Conservation (phyloP, 2,797 vertebrate genomes). For the Cygnus olor region DNA sequence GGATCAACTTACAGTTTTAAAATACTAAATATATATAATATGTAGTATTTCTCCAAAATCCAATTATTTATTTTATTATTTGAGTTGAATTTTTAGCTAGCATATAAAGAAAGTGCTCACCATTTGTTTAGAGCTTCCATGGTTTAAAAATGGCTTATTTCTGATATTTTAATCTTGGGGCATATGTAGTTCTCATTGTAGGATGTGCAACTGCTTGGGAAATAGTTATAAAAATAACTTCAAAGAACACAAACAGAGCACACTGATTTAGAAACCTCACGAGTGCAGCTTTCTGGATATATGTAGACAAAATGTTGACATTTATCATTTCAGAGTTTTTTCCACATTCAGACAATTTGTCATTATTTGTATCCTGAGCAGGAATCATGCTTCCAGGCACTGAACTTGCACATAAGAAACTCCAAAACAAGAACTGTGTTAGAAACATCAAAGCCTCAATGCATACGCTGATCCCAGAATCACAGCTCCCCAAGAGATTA, state of each 20-base stretch:
- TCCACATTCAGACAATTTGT: neutral
- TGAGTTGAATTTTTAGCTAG: neutral
- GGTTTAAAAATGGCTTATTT: constrained; percentile 56
- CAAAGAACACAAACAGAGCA: constrained; percentile 21
- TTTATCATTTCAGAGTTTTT: constrained; percentile 12
- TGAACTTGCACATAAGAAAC: neutral
- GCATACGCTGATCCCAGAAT: neutral
- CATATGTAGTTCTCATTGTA: constrained; percentile 35
- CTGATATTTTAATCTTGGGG: constrained; percentile 54
- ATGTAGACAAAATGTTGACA: neutral
- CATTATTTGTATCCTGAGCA: constrained; percentile 5
- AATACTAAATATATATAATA: neutral
- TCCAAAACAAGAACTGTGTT: neutral
- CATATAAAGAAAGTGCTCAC: neutral
- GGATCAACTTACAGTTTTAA: neutral
- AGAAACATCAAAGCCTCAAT: neutral
- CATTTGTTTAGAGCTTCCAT: neutral
- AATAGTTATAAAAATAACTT: constrained; percentile 51
- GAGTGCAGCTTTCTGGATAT: constrained; percentile 17
- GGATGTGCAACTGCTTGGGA: constrained; percentile 37
- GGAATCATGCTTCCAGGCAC: neutral
- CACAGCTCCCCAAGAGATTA: neutral
- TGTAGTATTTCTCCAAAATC: neutral
- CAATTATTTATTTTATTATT: neutral
- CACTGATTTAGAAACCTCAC: constrained; percentile 6